Conservation (phyloP, 2,797 vertebrate genomes). For the Rhynchotus rufescens region DNA sequence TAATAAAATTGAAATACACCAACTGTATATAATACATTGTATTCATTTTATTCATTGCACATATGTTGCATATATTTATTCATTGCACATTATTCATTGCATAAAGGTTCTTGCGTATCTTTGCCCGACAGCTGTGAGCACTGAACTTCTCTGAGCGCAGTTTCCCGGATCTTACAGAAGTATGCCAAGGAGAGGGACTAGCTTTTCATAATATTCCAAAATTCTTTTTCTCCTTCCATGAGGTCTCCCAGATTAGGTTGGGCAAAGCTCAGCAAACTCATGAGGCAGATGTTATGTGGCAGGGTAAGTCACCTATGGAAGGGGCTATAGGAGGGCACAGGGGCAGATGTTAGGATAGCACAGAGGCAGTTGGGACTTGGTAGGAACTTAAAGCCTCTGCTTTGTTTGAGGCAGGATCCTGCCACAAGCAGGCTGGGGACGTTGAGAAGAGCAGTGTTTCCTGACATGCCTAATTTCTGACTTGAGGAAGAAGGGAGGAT, state of each 20-base stretch:
- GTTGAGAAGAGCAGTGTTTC: conserved; percentile 23
- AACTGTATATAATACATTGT: conserved; percentile 28
- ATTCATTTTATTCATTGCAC: conserved; percentile 40
- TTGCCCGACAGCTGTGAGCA: background rate
- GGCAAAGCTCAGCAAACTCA: background rate
- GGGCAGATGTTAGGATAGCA: background rate
- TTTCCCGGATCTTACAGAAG: background rate
- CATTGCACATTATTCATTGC: background rate
- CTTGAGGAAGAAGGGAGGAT: conserved; percentile 6
- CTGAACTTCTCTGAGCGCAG: background rate
- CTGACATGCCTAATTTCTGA: background rate
- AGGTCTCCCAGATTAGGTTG: background rate
- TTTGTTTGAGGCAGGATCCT: background rate
- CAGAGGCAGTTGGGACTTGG: background rate
- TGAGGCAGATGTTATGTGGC: background rate
- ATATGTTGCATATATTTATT: background rate
- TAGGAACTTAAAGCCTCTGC: background rate
- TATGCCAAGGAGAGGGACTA: background rate
- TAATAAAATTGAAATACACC: conserved; percentile 53
- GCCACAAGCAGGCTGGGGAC: background rate
- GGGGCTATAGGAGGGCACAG: background rate
- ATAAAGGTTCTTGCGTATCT: background rate
- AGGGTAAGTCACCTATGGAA: background rate
- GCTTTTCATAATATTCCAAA: background rate
- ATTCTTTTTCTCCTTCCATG: background rate